Base-by-base conservation (phyloP, 2,888 invertebrate genomes). In the Hypercompe scribonia region DNA sequence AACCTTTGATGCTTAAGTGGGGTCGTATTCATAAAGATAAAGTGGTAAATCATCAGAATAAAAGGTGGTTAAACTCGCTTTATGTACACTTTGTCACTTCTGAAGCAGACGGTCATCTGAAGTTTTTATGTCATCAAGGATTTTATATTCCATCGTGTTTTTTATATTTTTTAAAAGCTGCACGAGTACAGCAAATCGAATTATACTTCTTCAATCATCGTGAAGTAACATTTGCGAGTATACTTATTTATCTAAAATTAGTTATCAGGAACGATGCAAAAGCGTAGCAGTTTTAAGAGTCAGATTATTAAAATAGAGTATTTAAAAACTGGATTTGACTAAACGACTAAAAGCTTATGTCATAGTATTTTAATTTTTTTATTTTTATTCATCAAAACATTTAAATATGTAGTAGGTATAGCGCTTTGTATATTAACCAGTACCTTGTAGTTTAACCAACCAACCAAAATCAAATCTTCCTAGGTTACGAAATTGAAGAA, bases 1-100 rank as follows among this genome's bases (percentile, higher is more conserved):
- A 76, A 67, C 76, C 61, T 72, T 76, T 75, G 72, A 81, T 36
- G n/a, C 67, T 80, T 77, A 58, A 66, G 70, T 71, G 66, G 58
- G 72, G 70, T 75, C 50, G 34, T 75, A 72, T 72, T 71, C 69
- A 68, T 76, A 69, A 50, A 71, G 71, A 66, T 65, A 46, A 69
- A 73, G 24, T 31, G 64, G 33, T 71, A 54, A 77, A 72, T 76
- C 46, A 78, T 72, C n/a, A 33, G 8, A 74, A 71, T 68, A 74
- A 71, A 71, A 74, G 74, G 54, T 34, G 42, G 28, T 65, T 65
- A 34, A 68, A 72, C 67, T 46, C 3, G n/a, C 34, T 13, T 72
- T 72, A 31, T 42, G 65, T 61, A 65, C 10, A 36, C n/a, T 64
- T 70, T 70, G 61, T 31, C 61, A 61, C 61, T 61, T 50, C 64